These are phyloP conservation scores for Creontiades dilutus DNA, from an alignment of 2,888 invertebrate species.

Conservation along the genomic window DNA sequence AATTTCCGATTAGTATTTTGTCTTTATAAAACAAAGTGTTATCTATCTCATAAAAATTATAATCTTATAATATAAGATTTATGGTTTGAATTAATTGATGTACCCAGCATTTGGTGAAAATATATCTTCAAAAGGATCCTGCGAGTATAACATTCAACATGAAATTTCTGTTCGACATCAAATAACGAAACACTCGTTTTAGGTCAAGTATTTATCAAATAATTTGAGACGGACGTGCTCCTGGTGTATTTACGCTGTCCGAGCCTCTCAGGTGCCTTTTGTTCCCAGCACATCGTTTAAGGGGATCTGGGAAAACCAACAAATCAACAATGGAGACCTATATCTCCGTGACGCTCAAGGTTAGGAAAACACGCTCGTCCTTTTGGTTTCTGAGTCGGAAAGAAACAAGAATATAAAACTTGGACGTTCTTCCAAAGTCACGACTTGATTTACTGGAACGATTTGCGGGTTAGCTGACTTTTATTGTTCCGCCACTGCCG, in stretches of 20 bases:
- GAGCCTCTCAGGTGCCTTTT: background rate
- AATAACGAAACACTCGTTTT: constrained; percentile 14
- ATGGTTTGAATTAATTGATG: too few species aligned
- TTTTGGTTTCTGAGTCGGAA: background rate
- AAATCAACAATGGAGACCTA: constrained; percentile 20
- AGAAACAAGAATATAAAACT: constrained; percentile 1
- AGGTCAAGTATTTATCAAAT: constrained; percentile 24
- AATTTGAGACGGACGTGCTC: background rate
- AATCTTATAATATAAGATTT: too few species aligned
- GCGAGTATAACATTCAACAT: too few species aligned
- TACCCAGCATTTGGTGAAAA: too few species aligned
- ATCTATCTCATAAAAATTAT: too few species aligned
- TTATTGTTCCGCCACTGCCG: background rate
- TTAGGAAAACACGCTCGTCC: background rate
- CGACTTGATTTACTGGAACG: constrained; percentile 34
- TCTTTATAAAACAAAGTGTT: too few species aligned
- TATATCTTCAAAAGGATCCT: too few species aligned
- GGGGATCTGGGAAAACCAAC: constrained; percentile 1
- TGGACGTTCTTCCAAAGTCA: constrained; percentile 19
- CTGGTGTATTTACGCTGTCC: background rate
- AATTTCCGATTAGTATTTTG: too few species aligned
- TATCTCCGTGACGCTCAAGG: constrained; percentile 21
- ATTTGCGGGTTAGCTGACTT: background rate
- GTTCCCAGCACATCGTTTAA: constrained; percentile 8
- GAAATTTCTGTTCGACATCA: background rate